phyloP scores from a whole-genome alignment of 2,888 invertebrate genomes.

The Coelopa pilipes region DNA sequence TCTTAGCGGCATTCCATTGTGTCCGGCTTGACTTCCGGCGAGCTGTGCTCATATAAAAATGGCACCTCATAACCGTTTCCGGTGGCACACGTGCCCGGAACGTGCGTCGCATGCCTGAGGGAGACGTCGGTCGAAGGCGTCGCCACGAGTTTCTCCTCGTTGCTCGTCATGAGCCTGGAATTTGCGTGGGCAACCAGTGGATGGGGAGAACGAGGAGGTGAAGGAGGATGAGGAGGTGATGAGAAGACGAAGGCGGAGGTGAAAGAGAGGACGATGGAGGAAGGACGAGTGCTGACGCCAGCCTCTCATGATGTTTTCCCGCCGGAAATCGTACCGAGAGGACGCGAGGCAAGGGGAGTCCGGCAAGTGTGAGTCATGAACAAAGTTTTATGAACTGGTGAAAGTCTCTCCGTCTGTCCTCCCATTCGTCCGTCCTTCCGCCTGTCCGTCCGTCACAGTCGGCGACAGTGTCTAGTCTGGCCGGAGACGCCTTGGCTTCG shows the following conservation, averaged over 20 bases:
- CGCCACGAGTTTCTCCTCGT: conserved; percentile 45
- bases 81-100: conserved; percentile 59
- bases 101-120: conserved; percentile 61
- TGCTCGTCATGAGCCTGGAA: conserved; percentile 44
- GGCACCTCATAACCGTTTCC: conserved; percentile 53
- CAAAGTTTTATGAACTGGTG: conserved; percentile 32
- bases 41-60: conserved; percentile 33
- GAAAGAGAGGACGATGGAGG: no score
- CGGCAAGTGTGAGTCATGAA: conserved; percentile 14
- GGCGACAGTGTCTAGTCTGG: conserved; percentile 20
- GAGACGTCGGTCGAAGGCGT: conserved; percentile 46
- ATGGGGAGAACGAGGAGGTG: background rate
- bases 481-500: conserved; percentile 22
- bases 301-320: conserved; percentile 2
- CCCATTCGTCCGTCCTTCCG: background rate
- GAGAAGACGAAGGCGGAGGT: no score
- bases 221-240: background rate
- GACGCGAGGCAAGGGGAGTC: no score
- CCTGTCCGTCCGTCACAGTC: background rate
- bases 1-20: conserved; percentile 36
- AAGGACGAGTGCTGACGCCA: background rate
- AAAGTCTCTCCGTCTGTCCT: background rate
- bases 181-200: conserved; percentile 2
- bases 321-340: background rate
- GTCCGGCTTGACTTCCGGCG: conserved; percentile 13